Evolutionary conservation across 2,113 vertebrate species (phyloP).

Genomic region (Origma solitaria): DNA sequence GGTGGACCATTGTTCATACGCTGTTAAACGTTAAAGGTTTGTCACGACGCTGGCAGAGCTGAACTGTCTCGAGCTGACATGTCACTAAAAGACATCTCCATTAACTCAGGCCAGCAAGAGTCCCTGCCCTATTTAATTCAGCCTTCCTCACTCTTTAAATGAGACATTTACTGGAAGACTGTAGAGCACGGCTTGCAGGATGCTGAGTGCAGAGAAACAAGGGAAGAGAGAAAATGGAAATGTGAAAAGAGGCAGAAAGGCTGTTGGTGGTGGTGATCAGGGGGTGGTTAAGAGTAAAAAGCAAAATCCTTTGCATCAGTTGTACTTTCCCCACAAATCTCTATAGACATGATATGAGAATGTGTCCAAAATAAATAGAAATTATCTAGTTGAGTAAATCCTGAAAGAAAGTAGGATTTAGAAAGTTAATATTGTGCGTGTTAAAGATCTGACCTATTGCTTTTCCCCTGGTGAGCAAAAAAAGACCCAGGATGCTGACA

Average conservation of each 20-base stretch:
- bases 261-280: not conserved
- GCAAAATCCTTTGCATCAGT: not conserved
- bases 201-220: slow-evolving; percentile 36
- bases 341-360: not conserved
- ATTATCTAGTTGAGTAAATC: not conserved
- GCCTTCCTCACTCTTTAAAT: slow-evolving; percentile 41
- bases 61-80: slow-evolving; percentile 36
- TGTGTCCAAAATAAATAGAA: slow-evolving; percentile 6
- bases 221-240: not conserved
- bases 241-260: not conserved
- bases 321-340: not conserved
- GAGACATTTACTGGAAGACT: slow-evolving; percentile 59
- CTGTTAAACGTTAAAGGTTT: not conserved
- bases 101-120: slow-evolving; percentile 27
- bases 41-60: not conserved
- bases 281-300: not conserved
- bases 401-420: not conserved
- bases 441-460: not conserved
- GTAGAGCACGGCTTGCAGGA: slow-evolving; percentile 23
- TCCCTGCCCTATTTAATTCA: slow-evolving; percentile 61
- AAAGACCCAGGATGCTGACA: not conserved
- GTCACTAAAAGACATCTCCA: slow-evolving; percentile 58
- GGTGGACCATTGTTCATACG: not conserved
- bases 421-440: not conserved
- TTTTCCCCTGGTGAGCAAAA: not conserved